Base-by-base conservation (phyloP, 2,797 vertebrate genomes). In the Gouania willdenowi region DNA sequence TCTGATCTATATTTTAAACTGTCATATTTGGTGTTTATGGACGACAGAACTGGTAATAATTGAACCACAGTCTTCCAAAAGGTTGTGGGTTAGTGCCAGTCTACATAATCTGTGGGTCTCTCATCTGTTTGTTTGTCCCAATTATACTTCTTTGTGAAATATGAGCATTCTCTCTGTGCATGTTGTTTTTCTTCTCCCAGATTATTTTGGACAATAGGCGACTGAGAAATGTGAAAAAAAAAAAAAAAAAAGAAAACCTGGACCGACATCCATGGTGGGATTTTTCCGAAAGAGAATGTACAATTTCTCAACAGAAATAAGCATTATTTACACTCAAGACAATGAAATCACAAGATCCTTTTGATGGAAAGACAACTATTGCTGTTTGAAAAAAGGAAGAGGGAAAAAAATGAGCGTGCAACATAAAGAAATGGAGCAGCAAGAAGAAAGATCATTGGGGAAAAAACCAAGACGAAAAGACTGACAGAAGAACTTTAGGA, bases 271-370 rank as follows among this genome's bases (percentile, higher is more conserved):
- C 22, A 29, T 18, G 43, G 48, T 27, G 7, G 36, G 71, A 34
- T 65, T 62, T 65, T 70, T 63, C 54, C 58, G 66, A 59, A 76
- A 78, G 74, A 74, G 81, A 81, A 75, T 78, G 75, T 82, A 84
- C 56, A 54, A 72, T 79, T 78, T 79, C 67, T 79, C 64, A 40
- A 67, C 40, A 25, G 51, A 66, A 83, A 68, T 71, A 69, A 46
- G 76, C 69, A 68, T 71, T 59, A 71, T 76, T 71, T 71, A 65
- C 78, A 67, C 65, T 55, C 42, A 51, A 61, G 56, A 77, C 69
- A 50, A 62, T 44, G 49, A 38, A 60, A 67, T 48, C 54, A 47
- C 68, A 27, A 59, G 57, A 29, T 14, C 16, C 28, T 55, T 68
- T 71, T 68, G 64, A 14, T n/a, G n/a, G n/a, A n/a, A 55, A 53